Percentiles rank a stretch among this genome's conserved stretches.
These are phyloP conservation scores for Tautogolabrus adspersus DNA, from an alignment of 2,113 vertebrate genomes.

Conservation along the genomic window DNA sequence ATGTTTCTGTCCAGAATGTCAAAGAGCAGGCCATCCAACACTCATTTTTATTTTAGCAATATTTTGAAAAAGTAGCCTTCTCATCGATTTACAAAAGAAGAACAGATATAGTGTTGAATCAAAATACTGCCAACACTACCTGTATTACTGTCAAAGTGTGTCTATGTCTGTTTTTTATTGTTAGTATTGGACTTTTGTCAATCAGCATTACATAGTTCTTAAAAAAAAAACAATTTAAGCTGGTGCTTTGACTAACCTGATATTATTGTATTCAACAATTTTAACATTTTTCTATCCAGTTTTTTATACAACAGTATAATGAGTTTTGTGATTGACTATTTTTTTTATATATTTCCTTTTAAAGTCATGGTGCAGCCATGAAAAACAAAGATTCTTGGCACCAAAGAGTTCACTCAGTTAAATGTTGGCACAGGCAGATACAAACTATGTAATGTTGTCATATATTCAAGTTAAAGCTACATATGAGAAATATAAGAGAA, in stretches of 20 bases:
- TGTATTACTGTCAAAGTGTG: not conserved
- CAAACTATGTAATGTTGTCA: constrained; percentile 9
- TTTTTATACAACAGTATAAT: no score
- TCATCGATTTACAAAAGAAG: not conserved
- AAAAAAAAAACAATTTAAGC: no score
- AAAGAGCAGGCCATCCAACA: constrained; percentile 4
- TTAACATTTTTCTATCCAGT: no score
- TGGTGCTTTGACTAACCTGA: no score
- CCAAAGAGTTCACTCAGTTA: not conserved
- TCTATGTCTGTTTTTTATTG: no score
- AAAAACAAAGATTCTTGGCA: not conserved
- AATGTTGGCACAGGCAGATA: not conserved
- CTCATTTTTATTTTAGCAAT: constrained; percentile 7
- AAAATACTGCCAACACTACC: not conserved
- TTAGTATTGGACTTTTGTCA: no score
- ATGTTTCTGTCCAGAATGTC: constrained; percentile 43
- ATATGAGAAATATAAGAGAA: not conserved
- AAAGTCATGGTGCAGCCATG: constrained; percentile 7
- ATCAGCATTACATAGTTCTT: not conserved
- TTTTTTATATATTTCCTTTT: not conserved
- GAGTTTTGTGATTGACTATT: no score
- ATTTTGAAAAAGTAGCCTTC: constrained; percentile 10
- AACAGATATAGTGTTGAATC: not conserved
- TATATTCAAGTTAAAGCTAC: not conserved
- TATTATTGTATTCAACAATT: no score